A percentile compares a stretch with the other conserved stretches of the same genome.
These are phyloP conservation scores for Suricata suricatta DNA, from an alignment of 2,113 vertebrate genomes.

Conservation along the genomic window DNA sequence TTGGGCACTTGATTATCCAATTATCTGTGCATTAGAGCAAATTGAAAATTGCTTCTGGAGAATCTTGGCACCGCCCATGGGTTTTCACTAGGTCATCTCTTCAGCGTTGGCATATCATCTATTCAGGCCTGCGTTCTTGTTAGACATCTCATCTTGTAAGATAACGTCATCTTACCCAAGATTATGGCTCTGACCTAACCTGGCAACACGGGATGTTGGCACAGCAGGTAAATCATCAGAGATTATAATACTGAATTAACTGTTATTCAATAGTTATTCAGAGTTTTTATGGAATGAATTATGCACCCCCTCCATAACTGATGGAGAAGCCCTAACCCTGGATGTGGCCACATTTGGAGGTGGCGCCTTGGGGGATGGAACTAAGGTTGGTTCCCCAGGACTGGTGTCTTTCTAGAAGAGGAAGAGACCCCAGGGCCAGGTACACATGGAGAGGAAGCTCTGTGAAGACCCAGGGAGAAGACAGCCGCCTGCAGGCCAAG, in stretches of 20 bases:
- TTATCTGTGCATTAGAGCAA: not conserved
- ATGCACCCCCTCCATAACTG: not conserved
- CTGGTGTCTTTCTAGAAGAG: not conserved
- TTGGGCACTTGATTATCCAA: not conserved
- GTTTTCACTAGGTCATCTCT: not conserved
- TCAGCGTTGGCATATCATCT: not conserved
- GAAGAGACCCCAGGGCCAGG: fast-evolving
- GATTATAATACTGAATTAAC: not conserved
- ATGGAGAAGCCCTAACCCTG: not conserved
- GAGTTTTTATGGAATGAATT: too few relatives aligned
- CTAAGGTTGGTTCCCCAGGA: not conserved
- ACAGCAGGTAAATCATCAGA: too few relatives aligned
- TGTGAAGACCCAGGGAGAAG: not conserved
- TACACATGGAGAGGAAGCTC: fast-evolving
- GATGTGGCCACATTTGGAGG: not conserved
- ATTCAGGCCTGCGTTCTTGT: not conserved
- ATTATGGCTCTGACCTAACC: not conserved
- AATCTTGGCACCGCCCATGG: not conserved
- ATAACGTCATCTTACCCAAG: not conserved
- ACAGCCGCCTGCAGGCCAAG: fast-evolving
- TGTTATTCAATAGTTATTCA: too few relatives aligned
- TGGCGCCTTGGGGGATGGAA: not conserved
- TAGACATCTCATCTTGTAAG: not conserved
- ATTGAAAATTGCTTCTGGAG: not conserved
- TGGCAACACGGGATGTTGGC: not conserved